Evolutionary conservation across 2,797 vertebrate species (phyloP).

Genomic region (Lagorchestes hirsutus): DNA sequence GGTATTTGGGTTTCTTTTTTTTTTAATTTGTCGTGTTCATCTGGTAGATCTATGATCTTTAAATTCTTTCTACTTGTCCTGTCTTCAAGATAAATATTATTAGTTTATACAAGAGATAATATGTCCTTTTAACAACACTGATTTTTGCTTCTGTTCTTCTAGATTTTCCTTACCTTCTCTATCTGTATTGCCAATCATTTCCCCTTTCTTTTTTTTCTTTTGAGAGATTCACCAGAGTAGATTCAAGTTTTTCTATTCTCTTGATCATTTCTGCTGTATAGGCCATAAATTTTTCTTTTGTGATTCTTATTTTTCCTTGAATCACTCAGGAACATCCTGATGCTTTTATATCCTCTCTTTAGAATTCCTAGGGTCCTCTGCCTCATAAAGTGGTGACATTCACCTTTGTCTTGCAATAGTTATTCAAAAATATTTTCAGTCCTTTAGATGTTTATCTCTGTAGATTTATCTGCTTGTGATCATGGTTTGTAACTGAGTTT

Average conservation of each 20-base stretch:
- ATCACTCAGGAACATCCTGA: not conserved
- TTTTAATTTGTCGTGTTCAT: not conserved
- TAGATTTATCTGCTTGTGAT: not conserved
- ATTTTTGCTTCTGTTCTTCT: not conserved
- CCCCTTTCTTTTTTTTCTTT: not conserved
- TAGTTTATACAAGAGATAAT: not conserved
- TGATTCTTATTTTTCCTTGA: not conserved
- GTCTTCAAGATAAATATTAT: not conserved
- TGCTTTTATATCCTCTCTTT: not conserved
- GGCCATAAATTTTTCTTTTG: not conserved
- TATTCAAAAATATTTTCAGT: not conserved
- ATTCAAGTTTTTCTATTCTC: not conserved
- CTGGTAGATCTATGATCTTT: not conserved
- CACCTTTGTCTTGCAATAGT: not conserved
- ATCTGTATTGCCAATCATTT: not conserved
- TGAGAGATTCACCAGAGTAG: not conserved
- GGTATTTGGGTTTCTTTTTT: not conserved
- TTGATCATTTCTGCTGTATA: not conserved
- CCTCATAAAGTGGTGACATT: not conserved
- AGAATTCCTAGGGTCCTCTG: not conserved
- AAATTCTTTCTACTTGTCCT: not conserved
- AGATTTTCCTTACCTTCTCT: not conserved
- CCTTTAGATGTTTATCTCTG: not conserved
- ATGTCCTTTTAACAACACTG: not conserved
- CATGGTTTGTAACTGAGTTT: not conserved